phyloP scores from a whole-genome alignment of 30 jellyfish, hydroid and myxozoan species.

The Pseudorhiza aurosa region DNA sequence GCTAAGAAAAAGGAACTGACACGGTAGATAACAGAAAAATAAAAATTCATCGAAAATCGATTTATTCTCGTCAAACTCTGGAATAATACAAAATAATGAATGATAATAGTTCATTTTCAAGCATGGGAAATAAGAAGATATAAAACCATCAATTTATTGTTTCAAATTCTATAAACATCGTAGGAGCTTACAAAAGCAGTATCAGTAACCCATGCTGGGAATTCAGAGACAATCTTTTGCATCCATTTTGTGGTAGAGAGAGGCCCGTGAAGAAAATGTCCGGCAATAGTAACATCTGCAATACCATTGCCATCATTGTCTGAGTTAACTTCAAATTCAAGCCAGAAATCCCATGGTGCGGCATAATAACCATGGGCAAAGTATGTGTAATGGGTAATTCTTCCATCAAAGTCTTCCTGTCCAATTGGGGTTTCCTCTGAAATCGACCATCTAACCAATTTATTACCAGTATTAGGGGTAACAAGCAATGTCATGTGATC shows the following conservation, averaged over 20 bases:
- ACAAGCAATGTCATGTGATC: constrained; percentile 78
- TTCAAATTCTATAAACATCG: constrained; percentile 70
- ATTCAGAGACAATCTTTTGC: constrained; percentile 26
- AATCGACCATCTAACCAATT: constrained; percentile 77
- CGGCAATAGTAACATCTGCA: constrained; percentile 83
- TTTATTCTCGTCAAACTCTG: no score
- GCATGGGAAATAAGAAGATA: no score
- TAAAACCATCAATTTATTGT: no score
- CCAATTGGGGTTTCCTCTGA: constrained; percentile 63
- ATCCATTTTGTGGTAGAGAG: constrained; percentile 67
- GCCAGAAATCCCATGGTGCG: constrained; percentile 93
- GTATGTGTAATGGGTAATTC: constrained; percentile 56
- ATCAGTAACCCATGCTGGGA: constrained; percentile 89
- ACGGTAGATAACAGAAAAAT: no score
- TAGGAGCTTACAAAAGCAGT: constrained; percentile 77
- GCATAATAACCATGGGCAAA: constrained; percentile 84
- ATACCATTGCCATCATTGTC: constrained; percentile 23
- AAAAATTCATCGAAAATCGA: no score
- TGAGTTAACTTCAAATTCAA: constrained; percentile 79
- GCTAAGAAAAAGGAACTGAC: no score
- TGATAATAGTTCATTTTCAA: no score
- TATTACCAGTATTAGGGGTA: constrained; percentile 55
- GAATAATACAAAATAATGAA: no score
- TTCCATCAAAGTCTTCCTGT: constrained; percentile 67
- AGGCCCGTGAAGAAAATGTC: constrained; percentile 86